Conservation (phyloP, 2,888 invertebrate genomes). For the Hypselothyrea guttata region DNA sequence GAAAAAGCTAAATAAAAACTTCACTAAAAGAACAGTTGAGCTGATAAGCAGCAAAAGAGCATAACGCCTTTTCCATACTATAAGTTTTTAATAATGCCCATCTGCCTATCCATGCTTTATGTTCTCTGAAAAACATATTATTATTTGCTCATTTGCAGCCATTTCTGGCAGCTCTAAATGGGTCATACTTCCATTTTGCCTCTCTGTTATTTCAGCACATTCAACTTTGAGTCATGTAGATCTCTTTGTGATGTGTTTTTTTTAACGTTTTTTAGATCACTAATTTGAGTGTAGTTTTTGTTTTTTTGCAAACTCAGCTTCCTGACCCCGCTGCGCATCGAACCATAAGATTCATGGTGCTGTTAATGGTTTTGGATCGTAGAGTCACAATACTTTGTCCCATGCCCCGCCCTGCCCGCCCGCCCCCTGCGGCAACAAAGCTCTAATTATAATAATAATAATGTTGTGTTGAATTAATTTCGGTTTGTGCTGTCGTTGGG, state of each 20-base stretch:
- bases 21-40: not conserved
- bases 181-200: constrained; percentile 16
- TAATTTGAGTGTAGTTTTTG: constrained; percentile 44
- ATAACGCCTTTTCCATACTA: too few species aligned
- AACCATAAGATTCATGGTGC: constrained; percentile 56
- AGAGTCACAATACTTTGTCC: not conserved
- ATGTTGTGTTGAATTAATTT: constrained; percentile 47
- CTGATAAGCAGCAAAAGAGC: too few species aligned
- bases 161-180: constrained; percentile 3
- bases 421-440: constrained; percentile 17
- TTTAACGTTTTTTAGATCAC: constrained; percentile 33
- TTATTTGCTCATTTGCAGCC: too few species aligned
- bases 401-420: not conserved
- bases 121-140: too few species aligned
- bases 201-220: constrained; percentile 28
- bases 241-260: constrained; percentile 9
- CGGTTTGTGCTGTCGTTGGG: constrained; percentile 20
- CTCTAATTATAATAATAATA: constrained; percentile 69
- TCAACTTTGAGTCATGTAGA: constrained; percentile 32
- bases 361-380: constrained; percentile 55
- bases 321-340: constrained; percentile 68
- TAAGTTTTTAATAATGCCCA: too few species aligned
- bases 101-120: too few species aligned
- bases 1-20: constrained; percentile 8
- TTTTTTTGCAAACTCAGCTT: constrained; percentile 53